Evolutionary conservation across 2,113 vertebrate species (phyloP).

Genomic region (Lucifuga dentata): DNA sequence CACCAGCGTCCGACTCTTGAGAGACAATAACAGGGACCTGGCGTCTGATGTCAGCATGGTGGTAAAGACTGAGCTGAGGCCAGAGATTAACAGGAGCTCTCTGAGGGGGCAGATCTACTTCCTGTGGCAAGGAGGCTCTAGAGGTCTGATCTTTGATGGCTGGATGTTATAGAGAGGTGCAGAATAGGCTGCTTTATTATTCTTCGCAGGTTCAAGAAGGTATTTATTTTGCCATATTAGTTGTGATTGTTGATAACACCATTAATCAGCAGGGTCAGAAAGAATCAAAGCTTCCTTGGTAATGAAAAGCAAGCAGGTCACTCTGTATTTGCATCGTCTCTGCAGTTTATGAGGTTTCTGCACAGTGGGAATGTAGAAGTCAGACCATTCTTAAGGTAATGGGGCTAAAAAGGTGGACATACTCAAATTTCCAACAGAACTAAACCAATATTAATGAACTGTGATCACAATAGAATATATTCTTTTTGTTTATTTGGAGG

Average conservation of each 20-base stretch:
- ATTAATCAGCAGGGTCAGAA: neutral
- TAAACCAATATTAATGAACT: too few species aligned
- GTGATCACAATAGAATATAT: too few species aligned
- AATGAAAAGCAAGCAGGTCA: neutral
- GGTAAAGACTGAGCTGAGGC: constrained; percentile 51
- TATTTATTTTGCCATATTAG: constrained; percentile 5
- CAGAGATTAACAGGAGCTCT: constrained; percentile 62
- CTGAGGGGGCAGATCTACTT: constrained; percentile 49
- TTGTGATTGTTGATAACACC: neutral
- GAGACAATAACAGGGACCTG: constrained; percentile 58
- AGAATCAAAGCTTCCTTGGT: neutral
- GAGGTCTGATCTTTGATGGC: constrained; percentile 55
- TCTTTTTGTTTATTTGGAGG: too few species aligned
- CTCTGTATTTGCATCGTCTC: neutral
- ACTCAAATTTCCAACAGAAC: too few species aligned
- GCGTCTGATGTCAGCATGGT: constrained; percentile 67
- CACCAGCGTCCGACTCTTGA: constrained; percentile 41
- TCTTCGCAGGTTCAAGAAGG: neutral
- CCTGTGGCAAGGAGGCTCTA: constrained; percentile 64
- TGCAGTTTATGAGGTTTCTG: neutral
- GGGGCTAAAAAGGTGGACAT: too few species aligned
- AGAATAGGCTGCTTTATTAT: constrained; percentile 19
- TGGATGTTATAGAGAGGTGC: constrained; percentile 37
- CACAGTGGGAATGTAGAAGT: too few species aligned
- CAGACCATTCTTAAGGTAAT: too few species aligned